These are phyloP conservation scores for Poeciliopsis gracilis DNA, from an alignment of 2,797 vertebrate genomes.

Conservation along the genomic window DNA sequence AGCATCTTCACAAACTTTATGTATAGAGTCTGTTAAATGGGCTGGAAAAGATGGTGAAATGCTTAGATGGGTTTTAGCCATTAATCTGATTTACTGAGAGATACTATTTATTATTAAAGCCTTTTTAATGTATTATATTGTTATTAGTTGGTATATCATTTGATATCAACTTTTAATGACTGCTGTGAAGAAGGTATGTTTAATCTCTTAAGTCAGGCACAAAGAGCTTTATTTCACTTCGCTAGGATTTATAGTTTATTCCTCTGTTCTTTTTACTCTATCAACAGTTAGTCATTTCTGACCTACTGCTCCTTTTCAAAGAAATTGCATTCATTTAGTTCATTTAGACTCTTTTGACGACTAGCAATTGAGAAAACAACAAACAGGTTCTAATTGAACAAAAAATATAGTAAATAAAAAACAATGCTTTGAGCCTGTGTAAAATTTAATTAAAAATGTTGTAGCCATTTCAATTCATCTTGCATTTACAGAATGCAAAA, in stretches of 20 bases:
- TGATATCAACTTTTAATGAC: neutral
- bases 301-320: neutral
- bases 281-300: neutral
- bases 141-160: constrained; percentile 4
- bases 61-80: constrained; percentile 50
- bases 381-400: constrained; percentile 18
- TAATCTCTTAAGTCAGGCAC: neutral
- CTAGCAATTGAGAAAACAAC: constrained; percentile 12
- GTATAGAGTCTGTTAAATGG: constrained; percentile 61
- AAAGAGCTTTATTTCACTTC: neutral
- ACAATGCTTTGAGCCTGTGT: neutral
- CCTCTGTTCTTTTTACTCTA: neutral
- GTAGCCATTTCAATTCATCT: constrained; percentile 19
- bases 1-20: constrained; percentile 46
- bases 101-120: constrained; percentile 27
- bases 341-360: neutral
- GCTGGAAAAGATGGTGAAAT: constrained; percentile 31
- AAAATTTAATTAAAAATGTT: neutral
- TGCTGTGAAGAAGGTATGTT: neutral
- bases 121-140: constrained; percentile 9
- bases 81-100: constrained; percentile 45
- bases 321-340: neutral
- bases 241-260: neutral
- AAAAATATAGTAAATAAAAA: constrained; percentile 1
- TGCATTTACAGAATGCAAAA: constrained; percentile 16